A percentile compares a stretch with the other conserved stretches of the same genome.
Conservation (phyloP, 2,888 invertebrate genomes). For the Alsophila aescularia region DNA sequence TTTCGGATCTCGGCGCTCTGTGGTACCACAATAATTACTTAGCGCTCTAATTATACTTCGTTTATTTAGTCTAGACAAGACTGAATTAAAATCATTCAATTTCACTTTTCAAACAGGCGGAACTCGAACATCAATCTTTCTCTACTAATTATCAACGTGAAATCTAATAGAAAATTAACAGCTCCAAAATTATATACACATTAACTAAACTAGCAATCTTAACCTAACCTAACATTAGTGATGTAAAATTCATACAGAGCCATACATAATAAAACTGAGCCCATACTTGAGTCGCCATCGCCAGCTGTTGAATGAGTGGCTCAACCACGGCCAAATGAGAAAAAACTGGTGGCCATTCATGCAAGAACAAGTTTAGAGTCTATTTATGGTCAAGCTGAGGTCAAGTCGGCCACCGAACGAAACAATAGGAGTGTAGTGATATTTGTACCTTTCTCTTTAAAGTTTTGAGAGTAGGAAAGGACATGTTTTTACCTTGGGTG, state of each 20-base stretch:
- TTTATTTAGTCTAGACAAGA: background rate
- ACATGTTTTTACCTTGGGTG: background rate
- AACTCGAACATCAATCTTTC: constrained; percentile 8
- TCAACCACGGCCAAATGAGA: constrained; percentile 19
- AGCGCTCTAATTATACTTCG: background rate
- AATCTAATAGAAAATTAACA: constrained; percentile 22
- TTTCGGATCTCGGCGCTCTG: too few species aligned
- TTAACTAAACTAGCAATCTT: constrained; percentile 8
- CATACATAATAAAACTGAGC: background rate
- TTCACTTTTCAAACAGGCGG: constrained; percentile 12
- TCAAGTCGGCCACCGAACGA: constrained; percentile 39
- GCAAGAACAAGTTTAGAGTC: constrained; percentile 41
- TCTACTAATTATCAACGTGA: constrained; percentile 14
- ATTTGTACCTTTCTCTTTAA: constrained; percentile 25
- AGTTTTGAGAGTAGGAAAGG: constrained; percentile 13
- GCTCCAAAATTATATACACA: constrained; percentile 10
- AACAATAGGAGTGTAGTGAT: constrained; percentile 22
- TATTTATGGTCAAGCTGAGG: constrained; percentile 50
- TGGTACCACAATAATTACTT: too few species aligned
- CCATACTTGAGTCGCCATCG: background rate
- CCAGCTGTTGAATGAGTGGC: constrained; percentile 28
- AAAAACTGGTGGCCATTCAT: constrained; percentile 38
- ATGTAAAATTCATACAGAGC: background rate
- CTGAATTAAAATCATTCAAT: constrained; percentile 1
- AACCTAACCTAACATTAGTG: constrained; percentile 8